Base-by-base conservation (phyloP, 2,113 vertebrate species). In the Micronycteris hirsuta region DNA sequence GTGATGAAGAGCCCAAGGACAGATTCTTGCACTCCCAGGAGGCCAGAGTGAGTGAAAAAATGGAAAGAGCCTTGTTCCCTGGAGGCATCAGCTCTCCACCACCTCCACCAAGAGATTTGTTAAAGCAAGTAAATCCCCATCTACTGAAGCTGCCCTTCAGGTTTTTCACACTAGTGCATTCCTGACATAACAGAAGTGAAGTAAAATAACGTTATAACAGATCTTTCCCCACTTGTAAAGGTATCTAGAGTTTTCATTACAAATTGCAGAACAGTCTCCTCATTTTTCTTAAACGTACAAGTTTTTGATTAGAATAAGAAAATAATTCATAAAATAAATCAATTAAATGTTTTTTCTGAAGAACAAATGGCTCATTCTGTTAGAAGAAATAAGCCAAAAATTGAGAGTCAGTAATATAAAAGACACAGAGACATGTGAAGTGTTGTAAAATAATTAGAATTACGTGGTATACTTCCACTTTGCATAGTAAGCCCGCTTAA, bases 241-340 rank as follows among this genome's bases (percentile, higher is more conserved):
- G 14, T 45, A 74, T 19, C 67, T 61, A 83, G 41, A 76, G 20
- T 41, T 67, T 77, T 16, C 10, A 56, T 24, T 2, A 45, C 20
- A 56, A 47, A 83, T 1, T 38, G 47, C 36, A 84, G 38, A 89
- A 92, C 58, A 28, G 15, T 4, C 6, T 86, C 15, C 7, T 87
- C 16, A 22, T 86, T 56, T n/a, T 88, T 93, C 78, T 45, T 77
- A 45, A 90, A 76, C 14, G 1, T 61, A 38, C 2, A 80, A 2
- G 3, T 31, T 86, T 83, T 70, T 89, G 82, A 26, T 82, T 56
- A 86, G 36, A 83, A 96, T 81, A 61, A 92, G 63, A 15, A 96
- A 76, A 86, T 82, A 2, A 68, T 2, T 54, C 68, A 71, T n/a
- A 92, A 93, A 93, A 86, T 3, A 73, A 94, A 70, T 77, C 43